A percentile compares a stretch with the other conserved stretches of the same genome.
Evolutionary conservation across 2,888 invertebrate species (phyloP).

Genomic region (Gonocerus acuteangulatus): DNA sequence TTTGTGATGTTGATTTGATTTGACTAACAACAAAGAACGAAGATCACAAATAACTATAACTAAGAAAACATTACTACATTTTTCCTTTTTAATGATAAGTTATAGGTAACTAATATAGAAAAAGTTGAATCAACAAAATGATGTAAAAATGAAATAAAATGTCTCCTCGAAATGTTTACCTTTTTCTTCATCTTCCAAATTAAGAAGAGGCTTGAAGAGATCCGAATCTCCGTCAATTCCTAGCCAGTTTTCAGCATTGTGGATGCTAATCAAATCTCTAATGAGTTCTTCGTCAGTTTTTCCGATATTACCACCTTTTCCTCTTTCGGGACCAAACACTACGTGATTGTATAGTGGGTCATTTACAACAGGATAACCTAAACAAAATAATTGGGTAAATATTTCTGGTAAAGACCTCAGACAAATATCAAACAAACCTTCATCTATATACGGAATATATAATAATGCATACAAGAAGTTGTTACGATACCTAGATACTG

Average conservation of each 20-base stretch:
- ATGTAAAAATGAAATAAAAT: no score
- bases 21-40: no score
- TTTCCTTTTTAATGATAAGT: no score
- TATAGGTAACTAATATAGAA: no score
- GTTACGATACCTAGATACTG: slow-evolving; percentile 96
- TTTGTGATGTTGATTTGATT: no score
- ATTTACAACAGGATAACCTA: slow-evolving; percentile 93
- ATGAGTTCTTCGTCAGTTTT: slow-evolving; percentile 85
- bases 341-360: slow-evolving; percentile 95
- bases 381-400: background rate
- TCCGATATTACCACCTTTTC: slow-evolving; percentile 79
- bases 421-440: no score
- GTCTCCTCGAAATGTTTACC: slow-evolving; percentile 22
- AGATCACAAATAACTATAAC: no score
- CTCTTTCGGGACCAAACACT: slow-evolving; percentile 89
- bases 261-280: slow-evolving; percentile 78
- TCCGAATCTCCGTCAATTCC: slow-evolving; percentile 85
- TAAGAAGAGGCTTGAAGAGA: slow-evolving; percentile 67
- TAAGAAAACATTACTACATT: no score
- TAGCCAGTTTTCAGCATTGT: slow-evolving; percentile 90
- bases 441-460: background rate
- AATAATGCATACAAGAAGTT: no score
- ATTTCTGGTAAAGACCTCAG: no score
- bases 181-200: slow-evolving; percentile 56
- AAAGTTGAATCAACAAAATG: no score